Percentiles rank a stretch among this genome's conserved stretches.
These are phyloP conservation scores for Trissolcus brochymenae DNA, from an alignment of 2,888 invertebrate species.

Conservation along the genomic window DNA sequence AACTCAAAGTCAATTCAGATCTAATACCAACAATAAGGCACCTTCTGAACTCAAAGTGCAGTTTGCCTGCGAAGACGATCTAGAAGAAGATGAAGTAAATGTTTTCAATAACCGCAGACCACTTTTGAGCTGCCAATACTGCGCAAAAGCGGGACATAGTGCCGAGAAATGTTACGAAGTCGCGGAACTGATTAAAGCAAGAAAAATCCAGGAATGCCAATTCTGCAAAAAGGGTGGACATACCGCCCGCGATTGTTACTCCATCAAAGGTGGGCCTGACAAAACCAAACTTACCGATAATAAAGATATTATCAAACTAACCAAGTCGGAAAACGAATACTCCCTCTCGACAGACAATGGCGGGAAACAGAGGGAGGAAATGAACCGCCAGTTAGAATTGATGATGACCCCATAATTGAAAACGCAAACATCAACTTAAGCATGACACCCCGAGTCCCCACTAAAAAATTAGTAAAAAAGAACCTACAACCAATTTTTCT, in stretches of 20 bases:
- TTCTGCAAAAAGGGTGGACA: slow-evolving; percentile 36
- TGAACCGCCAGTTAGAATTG: neutral
- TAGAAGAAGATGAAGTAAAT: too few relatives aligned
- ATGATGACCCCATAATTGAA: slow-evolving; percentile 17
- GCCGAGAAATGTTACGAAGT: slow-evolving; percentile 6
- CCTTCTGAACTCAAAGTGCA: too few relatives aligned
- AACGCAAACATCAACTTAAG: slow-evolving; percentile 16
- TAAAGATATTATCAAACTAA: too few relatives aligned
- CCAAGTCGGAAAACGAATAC: slow-evolving; percentile 29
- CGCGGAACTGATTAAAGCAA: neutral
- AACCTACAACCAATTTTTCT: slow-evolving; percentile 7
- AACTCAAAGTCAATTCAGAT: too few relatives aligned
- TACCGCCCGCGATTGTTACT: neutral
- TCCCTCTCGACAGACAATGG: slow-evolving; percentile 7
- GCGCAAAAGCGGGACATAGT: neutral
- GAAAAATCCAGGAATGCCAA: slow-evolving; percentile 10
- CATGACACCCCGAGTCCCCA: neutral
- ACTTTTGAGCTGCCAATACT: slow-evolving; percentile 4
- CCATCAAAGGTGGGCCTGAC: slow-evolving; percentile 2
- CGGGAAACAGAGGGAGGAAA: slow-evolving; percentile 11
- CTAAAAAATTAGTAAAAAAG: neutral
- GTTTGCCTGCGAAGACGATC: too few relatives aligned
- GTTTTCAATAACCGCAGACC: neutral
- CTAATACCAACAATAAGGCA: too few relatives aligned
- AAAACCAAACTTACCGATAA: neutral